phyloP scores from a whole-genome alignment of 2,797 vertebrate species.

The Hoplostethus atlanticus region DNA sequence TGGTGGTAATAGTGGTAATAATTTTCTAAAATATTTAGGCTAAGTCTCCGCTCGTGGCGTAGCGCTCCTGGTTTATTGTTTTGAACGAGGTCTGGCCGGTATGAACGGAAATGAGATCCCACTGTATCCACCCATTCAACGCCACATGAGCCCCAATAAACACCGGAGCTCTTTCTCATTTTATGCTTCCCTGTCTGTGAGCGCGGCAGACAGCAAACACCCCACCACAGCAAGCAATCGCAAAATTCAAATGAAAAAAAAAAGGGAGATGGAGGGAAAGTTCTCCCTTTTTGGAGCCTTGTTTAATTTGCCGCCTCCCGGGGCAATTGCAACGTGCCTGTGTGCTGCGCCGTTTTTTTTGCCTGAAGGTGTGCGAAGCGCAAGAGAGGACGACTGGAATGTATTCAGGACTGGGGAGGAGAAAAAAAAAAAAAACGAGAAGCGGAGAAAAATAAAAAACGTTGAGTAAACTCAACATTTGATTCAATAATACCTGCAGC shows the following conservation, averaged over 20 bases:
- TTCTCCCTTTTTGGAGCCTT: slow-evolving; percentile 57
- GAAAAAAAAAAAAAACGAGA: background rate
- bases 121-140: slow-evolving; percentile 67
- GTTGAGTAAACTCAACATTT: slow-evolving; percentile 58
- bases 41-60: slow-evolving; percentile 36
- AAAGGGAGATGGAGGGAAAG: slow-evolving; percentile 49
- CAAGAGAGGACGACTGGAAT: slow-evolving; percentile 52
- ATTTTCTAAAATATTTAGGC: slow-evolving; percentile 28
- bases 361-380: slow-evolving; percentile 59
- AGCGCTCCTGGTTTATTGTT: slow-evolving; percentile 52
- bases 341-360: slow-evolving; percentile 46
- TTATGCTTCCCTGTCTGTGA: slow-evolving; percentile 76
- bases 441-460: slow-evolving; percentile 45
- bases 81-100: slow-evolving; percentile 57
- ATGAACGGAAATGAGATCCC: slow-evolving; percentile 71
- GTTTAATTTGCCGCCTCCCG: slow-evolving; percentile 78
- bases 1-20: slow-evolving; percentile 1
- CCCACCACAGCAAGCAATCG: slow-evolving; percentile 65
- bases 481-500: slow-evolving; percentile 52
- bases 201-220: slow-evolving; percentile 57
- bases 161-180: slow-evolving; percentile 70
- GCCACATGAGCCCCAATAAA: slow-evolving; percentile 67
- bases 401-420: slow-evolving; percentile 46
- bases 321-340: slow-evolving; percentile 64
- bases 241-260: slow-evolving; percentile 75